These are phyloP conservation scores for Mya arenaria DNA, from an alignment of 1,140 invertebrate genomes.

Conservation along the genomic window DNA sequence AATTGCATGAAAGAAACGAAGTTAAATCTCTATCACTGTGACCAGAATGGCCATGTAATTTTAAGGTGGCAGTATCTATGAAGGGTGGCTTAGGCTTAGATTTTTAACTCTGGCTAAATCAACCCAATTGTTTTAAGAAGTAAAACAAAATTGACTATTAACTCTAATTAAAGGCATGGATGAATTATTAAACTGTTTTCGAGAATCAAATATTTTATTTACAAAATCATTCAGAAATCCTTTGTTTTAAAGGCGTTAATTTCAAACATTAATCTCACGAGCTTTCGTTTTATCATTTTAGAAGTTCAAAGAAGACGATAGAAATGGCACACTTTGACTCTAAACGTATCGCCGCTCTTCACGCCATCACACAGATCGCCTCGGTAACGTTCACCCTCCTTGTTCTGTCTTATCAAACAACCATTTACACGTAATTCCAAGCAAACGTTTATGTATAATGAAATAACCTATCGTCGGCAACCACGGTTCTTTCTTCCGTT, in stretches of 20 bases:
- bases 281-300: background rate
- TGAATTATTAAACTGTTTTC: background rate
- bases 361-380: constrained; percentile 31
- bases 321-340: background rate
- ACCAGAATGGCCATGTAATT: too few species aligned
- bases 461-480: background rate
- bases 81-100: too few species aligned
- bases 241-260: too few species aligned
- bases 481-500: background rate
- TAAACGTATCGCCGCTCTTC: constrained; percentile 3
- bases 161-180: background rate
- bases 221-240: too few species aligned
- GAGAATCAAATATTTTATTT: background rate
- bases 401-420: background rate
- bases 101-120: too few species aligned
- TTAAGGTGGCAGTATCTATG: too few species aligned
- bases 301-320: background rate
- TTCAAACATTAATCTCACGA: too few species aligned
- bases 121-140: background rate
- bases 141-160: background rate
- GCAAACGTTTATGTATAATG: background rate
- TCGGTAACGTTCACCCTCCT: background rate
- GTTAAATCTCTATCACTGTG: too few species aligned
- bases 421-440: background rate
- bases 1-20: too few species aligned